These are phyloP conservation scores for Ichneumon xanthorius DNA, from an alignment of 2,888 invertebrate species.

Conservation along the genomic window DNA sequence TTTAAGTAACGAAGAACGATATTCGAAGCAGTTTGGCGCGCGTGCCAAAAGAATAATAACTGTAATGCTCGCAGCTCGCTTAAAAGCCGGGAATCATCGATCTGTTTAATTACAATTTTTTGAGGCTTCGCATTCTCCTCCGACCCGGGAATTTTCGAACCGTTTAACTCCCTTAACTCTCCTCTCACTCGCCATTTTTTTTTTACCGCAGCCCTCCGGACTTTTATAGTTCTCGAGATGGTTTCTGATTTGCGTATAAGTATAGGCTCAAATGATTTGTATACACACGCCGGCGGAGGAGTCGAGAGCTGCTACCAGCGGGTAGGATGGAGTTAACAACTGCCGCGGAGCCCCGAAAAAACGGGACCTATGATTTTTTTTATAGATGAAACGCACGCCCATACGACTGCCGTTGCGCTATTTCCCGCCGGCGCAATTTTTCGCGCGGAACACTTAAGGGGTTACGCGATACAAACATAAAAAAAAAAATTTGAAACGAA, in stretches of 20 bases:
- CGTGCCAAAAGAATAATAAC: conserved; percentile 10
- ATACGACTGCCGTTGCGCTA: not conserved
- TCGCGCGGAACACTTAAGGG: too few species aligned
- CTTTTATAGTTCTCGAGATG: conserved; percentile 26
- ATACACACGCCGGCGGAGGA: conserved; percentile 68
- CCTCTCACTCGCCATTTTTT: not conserved
- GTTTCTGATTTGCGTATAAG: conserved; percentile 73
- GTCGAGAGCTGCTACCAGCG: conserved; percentile 46
- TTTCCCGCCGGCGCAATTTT: not conserved
- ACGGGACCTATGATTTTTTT: conserved; percentile 10
- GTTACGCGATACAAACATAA: not conserved
- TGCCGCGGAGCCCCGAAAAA: not conserved
- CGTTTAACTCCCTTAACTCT: conserved; percentile 4
- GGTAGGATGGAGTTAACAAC: conserved; percentile 46
- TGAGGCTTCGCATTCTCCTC: not conserved
- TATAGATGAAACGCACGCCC: not conserved
- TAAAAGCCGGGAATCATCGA: conserved; percentile 14
- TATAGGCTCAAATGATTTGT: conserved; percentile 82
- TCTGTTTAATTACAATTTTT: conserved; percentile 15
- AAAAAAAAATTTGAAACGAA: too few species aligned
- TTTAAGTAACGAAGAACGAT: not conserved
- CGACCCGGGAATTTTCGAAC: not conserved
- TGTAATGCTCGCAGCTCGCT: not conserved
- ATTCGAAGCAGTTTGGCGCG: not conserved
- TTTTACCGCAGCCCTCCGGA: not conserved